Evolutionary conservation across 2,113 vertebrate species (phyloP).

Genomic region (Brienomyrus longianalis): DNA sequence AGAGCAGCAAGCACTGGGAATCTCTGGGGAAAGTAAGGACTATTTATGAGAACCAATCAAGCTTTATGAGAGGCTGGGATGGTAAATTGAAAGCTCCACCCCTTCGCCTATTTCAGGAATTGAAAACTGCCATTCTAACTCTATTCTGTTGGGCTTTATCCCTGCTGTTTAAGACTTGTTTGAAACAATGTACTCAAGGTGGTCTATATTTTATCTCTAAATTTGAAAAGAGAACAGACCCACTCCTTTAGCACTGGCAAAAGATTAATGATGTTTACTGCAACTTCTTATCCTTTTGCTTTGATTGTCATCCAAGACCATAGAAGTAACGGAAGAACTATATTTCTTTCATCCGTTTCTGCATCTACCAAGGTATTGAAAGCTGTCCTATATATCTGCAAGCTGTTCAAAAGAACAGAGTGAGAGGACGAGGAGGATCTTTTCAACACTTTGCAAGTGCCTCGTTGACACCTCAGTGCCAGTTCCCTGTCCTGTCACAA

Average conservation of each 20-base stretch:
- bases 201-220: background rate
- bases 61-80: background rate
- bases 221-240: background rate
- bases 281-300: background rate
- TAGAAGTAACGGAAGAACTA: background rate
- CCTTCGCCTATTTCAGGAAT: background rate
- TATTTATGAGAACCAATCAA: background rate
- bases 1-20: background rate
- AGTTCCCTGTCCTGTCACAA: constrained; percentile 3
- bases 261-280: constrained; percentile 10
- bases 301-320: background rate
- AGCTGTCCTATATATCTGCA: background rate
- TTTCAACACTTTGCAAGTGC: constrained; percentile 7
- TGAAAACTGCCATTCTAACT: background rate
- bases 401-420: background rate
- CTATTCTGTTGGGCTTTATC: background rate
- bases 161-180: background rate
- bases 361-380: background rate
- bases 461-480: background rate
- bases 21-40: background rate
- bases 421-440: background rate
- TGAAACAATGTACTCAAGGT: background rate
- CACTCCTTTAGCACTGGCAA: background rate
- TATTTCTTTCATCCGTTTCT: constrained; percentile 1
- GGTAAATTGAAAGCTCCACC: background rate